A percentile compares a stretch with the other conserved stretches of the same genome.
phyloP scores from a whole-genome alignment of 2,797 vertebrate genomes.

The Enteromius argenteus region DNA sequence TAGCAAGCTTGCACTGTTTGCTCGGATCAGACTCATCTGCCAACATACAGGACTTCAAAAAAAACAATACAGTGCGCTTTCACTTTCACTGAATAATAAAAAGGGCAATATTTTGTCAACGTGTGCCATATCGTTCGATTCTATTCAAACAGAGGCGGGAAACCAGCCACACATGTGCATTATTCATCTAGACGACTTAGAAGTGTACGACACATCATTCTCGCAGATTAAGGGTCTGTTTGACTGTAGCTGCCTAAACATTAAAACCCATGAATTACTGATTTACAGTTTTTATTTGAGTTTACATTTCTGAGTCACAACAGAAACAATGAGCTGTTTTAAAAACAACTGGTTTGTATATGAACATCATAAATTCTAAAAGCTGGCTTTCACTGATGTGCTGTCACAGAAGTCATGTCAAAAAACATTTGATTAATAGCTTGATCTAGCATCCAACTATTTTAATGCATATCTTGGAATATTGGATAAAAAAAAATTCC shows the following conservation, averaged over 20 bases:
- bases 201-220: conserved; percentile 51
- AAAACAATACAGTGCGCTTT: conserved; percentile 58
- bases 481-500: not conserved
- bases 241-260: conserved; percentile 52
- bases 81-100: conserved; percentile 69
- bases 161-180: conserved; percentile 62
- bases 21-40: conserved; percentile 71
- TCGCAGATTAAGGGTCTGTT: conserved; percentile 48
- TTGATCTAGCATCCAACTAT: not conserved
- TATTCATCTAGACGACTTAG: conserved; percentile 61
- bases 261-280: conserved; percentile 58
- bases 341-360: not conserved
- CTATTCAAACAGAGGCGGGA: conserved; percentile 60
- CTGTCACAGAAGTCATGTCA: not conserved
- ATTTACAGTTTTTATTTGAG: conserved; percentile 52
- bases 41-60: conserved; percentile 71
- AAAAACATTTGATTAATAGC: not conserved
- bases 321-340: conserved; percentile 22
- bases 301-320: conserved; percentile 15
- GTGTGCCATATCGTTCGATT: conserved; percentile 63
- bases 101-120: conserved; percentile 63
- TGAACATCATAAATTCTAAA: not conserved
- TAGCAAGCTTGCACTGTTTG: conserved; percentile 73
- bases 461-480: not conserved
- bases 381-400: not conserved